Evolutionary conservation across 1,140 invertebrate species (phyloP).

Genomic region (Nasonia giraulti): DNA sequence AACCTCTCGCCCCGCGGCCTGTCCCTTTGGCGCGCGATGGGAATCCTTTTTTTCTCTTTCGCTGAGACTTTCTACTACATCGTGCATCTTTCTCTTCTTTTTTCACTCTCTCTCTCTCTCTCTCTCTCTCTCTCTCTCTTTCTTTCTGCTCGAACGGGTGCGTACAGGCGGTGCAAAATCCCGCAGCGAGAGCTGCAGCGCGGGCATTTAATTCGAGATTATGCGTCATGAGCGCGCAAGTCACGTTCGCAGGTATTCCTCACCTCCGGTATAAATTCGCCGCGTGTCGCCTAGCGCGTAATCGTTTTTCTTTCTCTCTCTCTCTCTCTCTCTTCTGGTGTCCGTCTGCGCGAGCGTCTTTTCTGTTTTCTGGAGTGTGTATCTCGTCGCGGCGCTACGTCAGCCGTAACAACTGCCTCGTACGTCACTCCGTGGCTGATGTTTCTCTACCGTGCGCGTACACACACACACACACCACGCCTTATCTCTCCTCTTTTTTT

Average conservation of each 20-base stretch:
- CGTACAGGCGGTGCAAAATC: not conserved
- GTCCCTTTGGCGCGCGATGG: constrained; percentile 26
- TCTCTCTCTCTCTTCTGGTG: not conserved
- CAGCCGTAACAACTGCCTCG: constrained; percentile 36
- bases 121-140: too few relatives aligned
- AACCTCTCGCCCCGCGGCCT: not conserved
- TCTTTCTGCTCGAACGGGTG: not conserved
- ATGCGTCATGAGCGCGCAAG: constrained; percentile 32
- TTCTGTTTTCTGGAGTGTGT: constrained; percentile 35
- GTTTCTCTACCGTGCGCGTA: not conserved
- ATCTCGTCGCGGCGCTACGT: constrained; percentile 36
- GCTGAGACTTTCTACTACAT: too few relatives aligned
- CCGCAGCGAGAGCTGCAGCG: not conserved
- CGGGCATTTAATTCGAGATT: constrained; percentile 20
- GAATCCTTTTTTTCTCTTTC: constrained; percentile 25
- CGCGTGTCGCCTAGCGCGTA: not conserved
- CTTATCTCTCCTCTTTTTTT: constrained; percentile 19
- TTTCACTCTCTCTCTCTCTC: not conserved
- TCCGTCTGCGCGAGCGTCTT: not conserved
- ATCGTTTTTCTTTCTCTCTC: not conserved
- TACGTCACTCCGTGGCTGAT: constrained; percentile 42
- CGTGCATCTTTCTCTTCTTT: too few relatives aligned
- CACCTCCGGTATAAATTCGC: constrained; percentile 43
- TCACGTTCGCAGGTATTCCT: constrained; percentile 41
- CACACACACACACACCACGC: not conserved